phyloP scores from a whole-genome alignment of 1,140 invertebrate species.

The Rhyacophila brunnea region DNA sequence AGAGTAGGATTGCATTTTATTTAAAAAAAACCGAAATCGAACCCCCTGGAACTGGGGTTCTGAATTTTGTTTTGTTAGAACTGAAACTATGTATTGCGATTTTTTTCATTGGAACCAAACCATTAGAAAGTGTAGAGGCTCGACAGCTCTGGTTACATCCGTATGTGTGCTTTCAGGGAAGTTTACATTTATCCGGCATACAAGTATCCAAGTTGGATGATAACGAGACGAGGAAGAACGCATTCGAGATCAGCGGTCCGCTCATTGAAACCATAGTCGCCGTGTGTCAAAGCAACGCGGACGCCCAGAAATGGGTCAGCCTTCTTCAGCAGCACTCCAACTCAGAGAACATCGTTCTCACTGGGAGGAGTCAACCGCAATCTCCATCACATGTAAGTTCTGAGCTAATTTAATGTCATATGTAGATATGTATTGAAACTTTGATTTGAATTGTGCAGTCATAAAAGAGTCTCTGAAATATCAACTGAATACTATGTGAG shows the following conservation, averaged over 20 bases:
- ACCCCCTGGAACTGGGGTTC: too few species aligned
- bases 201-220: conserved; percentile 75
- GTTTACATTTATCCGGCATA: conserved; percentile 84
- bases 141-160: too few species aligned
- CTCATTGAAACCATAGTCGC: conserved; percentile 89
- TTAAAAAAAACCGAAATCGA: too few species aligned
- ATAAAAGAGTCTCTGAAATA: too few species aligned
- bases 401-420: neutral
- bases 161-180: conserved; percentile 85
- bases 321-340: conserved; percentile 67
- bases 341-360: conserved; percentile 37
- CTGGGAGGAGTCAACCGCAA: conserved; percentile 43
- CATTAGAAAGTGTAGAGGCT: too few species aligned
- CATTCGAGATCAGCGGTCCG: conserved; percentile 90
- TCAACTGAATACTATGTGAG: too few species aligned
- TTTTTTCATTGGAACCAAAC: too few species aligned
- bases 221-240: conserved; percentile 77
- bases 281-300: conserved; percentile 78
- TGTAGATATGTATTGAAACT: too few species aligned
- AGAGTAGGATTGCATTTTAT: too few species aligned
- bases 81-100: too few species aligned
- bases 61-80: too few species aligned
- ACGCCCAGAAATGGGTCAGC: conserved; percentile 86
- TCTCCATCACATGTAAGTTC: conserved; percentile 53
- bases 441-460: too few species aligned